These are phyloP conservation scores for Scomberomorus guttatus DNA, from an alignment of 2,797 vertebrate genomes.

Conservation along the genomic window DNA sequence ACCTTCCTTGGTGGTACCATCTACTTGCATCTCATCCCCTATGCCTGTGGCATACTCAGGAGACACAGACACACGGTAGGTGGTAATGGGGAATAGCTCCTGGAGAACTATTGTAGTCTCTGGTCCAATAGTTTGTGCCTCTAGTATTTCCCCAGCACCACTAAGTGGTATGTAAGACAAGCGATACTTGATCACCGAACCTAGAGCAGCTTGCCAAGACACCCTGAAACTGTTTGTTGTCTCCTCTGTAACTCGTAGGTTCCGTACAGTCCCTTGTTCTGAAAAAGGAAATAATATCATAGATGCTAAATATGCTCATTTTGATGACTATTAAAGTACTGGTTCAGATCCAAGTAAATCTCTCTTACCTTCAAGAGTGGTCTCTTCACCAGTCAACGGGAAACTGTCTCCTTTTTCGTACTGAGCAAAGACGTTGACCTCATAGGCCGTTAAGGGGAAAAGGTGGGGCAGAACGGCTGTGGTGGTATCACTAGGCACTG, in stretches of 20 bases:
- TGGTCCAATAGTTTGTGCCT: slow-evolving; percentile 77
- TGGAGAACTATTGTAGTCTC: slow-evolving; percentile 84
- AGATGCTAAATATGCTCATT: neutral
- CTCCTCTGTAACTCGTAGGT: slow-evolving; percentile 91
- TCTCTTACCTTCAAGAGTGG: slow-evolving; percentile 92
- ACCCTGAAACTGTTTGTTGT: slow-evolving; percentile 93
- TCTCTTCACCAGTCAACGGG: slow-evolving; percentile 92
- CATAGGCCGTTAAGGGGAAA: slow-evolving; percentile 91
- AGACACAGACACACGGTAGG: slow-evolving; percentile 85
- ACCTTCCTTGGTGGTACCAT: slow-evolving; percentile 89
- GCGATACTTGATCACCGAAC: slow-evolving; percentile 92
- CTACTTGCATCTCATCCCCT: slow-evolving; percentile 79
- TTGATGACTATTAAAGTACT: neutral
- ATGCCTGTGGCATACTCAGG: slow-evolving; percentile 82
- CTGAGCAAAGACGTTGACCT: slow-evolving; percentile 94
- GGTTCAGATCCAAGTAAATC: neutral
- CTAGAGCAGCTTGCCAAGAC: slow-evolving; percentile 92
- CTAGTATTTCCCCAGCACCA: slow-evolving; percentile 79
- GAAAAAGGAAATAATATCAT: slow-evolving; percentile 48
- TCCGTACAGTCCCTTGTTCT: slow-evolving; percentile 90
- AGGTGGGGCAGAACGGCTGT: slow-evolving; percentile 89
- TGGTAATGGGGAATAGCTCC: slow-evolving; percentile 86
- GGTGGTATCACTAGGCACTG: slow-evolving; percentile 88
- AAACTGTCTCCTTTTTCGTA: slow-evolving; percentile 95
- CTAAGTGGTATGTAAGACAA: slow-evolving; percentile 88